Base-by-base conservation (phyloP, 2,113 vertebrate species). In the Clarias macrocephalus region DNA sequence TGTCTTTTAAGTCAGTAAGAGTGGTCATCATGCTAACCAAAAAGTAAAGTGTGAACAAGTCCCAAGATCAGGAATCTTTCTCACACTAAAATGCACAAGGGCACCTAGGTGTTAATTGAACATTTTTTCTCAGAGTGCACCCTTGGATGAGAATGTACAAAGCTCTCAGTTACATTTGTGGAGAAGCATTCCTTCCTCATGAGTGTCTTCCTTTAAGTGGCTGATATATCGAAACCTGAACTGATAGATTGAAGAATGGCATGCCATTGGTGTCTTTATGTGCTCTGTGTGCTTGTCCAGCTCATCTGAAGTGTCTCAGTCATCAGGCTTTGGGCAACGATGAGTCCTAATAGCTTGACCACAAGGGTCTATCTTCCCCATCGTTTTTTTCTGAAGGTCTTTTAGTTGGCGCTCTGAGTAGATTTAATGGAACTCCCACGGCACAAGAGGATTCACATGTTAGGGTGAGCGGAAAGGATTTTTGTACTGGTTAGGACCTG, bases 181-280 rank as follows among this genome's bases (percentile, higher is more conserved):
- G 93, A 95, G 93, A 92, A 93, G 92, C 93, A 92, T 91, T 91
- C 93, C 87, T 88, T 89, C 85, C 73, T 75, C 89, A 87, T 73
- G 81, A 88, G 89, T 89, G 86, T 88, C 91, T 91, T 91, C 81
- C 83, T 92, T 95, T 77, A 90, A 96, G 95, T 93, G 93, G 93
- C 92, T 92, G 92, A 95, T 94, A 94, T 94, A 95, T 95, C 94
- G 94, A 95, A 95, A 95, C 95, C 94, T 95, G 94, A 95, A 95
- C 94, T 93, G 95, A 95, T 95, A 94, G 95, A 95, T 95, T 94
- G 92, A 91, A 94, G 94, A 92, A 95, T 91, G 92, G 92, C 88
- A 90, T 90, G 91, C 91, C 93, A 92, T 93, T 93, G 91, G 94
- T 92, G 93, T 95, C 92, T 94, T 94, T 87, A 90, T 90, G 77